A percentile compares a stretch with the other conserved stretches of the same genome.
These are phyloP conservation scores for Apteryx owenii DNA, from an alignment of 2,113 vertebrate genomes.

Conservation along the genomic window DNA sequence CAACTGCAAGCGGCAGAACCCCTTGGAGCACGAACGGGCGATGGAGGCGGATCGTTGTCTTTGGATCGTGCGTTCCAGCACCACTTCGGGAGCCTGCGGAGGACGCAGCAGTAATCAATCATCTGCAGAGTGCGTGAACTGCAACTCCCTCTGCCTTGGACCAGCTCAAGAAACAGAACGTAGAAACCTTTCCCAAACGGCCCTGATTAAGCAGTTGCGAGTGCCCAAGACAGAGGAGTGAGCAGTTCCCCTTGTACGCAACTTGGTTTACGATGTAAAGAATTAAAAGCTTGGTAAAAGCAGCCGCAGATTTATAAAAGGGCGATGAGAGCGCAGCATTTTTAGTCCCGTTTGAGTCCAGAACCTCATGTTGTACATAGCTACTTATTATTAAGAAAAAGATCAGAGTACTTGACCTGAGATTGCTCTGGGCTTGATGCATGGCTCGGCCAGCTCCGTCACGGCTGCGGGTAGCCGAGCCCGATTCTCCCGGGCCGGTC, in stretches of 20 bases:
- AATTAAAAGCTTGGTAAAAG: not conserved
- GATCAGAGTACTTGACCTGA: not conserved
- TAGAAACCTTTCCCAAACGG: not conserved
- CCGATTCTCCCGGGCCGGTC: not conserved
- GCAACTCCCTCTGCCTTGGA: not conserved
- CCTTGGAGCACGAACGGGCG: not conserved
- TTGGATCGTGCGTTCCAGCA: not conserved
- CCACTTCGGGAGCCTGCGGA: not conserved
- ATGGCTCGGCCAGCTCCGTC: not conserved
- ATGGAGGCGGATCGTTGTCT: not conserved
- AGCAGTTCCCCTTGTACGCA: not conserved
- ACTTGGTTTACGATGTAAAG: not conserved
- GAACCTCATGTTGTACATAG: not conserved
- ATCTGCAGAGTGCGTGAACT: not conserved
- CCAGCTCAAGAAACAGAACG: not conserved
- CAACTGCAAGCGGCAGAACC: not conserved
- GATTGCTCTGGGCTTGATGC: not conserved
- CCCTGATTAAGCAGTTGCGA: not conserved
- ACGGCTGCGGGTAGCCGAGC: rapidly evolving
- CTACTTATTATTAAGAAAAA: not conserved
- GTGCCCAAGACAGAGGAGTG: not conserved
- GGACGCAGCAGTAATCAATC: not conserved
- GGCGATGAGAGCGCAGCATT: rapidly evolving
- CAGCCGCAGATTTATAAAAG: not conserved
- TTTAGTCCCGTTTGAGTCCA: not conserved